A percentile compares a stretch with the other conserved stretches of the same genome.
Conservation (phyloP, 2,888 invertebrate genomes). For the Drosophila mettleri region DNA sequence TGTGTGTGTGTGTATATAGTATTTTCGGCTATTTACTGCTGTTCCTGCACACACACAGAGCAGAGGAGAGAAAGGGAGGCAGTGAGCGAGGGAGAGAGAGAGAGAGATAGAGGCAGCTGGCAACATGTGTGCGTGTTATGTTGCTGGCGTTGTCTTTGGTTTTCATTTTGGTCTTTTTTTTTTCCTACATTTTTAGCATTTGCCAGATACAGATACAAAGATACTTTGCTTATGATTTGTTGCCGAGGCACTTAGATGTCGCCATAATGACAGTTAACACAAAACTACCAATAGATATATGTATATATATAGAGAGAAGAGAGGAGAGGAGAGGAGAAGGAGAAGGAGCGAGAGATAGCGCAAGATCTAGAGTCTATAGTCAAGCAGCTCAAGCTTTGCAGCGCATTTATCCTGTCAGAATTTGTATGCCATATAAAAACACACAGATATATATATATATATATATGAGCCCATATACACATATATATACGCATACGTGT, state of each 20-base stretch:
- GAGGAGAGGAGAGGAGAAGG: no score
- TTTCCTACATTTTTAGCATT: slow-evolving; percentile 41
- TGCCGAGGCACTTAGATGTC: slow-evolving; percentile 28
- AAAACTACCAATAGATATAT: slow-evolving; percentile 10
- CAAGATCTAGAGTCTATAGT: background rate
- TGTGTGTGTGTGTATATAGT: slow-evolving; percentile 27
- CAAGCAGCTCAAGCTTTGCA: slow-evolving; percentile 5
- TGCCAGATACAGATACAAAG: slow-evolving; percentile 46
- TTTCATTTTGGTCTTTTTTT: slow-evolving; percentile 10
- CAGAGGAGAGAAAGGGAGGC: slow-evolving; percentile 2
- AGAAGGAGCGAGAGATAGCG: background rate
- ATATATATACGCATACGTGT: background rate
- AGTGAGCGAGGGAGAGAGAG: slow-evolving; percentile 6
- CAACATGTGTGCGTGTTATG: slow-evolving; percentile 68
- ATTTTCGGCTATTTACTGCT: slow-evolving; percentile 66
- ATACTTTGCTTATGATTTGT: slow-evolving; percentile 36
- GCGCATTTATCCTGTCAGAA: slow-evolving; percentile 1
- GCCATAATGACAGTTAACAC: slow-evolving; percentile 24
- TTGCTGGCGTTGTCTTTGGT: slow-evolving; percentile 41
- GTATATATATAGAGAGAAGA: background rate
- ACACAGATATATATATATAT: background rate
- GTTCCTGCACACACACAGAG: slow-evolving; percentile 42
- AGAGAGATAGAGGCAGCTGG: slow-evolving; percentile 18
- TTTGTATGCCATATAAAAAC: background rate
- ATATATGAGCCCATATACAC: background rate